Percentiles rank a stretch among this genome's conserved stretches.
phyloP scores from a whole-genome alignment of 2,113 vertebrate genomes.

The Cinclus cinclus region DNA sequence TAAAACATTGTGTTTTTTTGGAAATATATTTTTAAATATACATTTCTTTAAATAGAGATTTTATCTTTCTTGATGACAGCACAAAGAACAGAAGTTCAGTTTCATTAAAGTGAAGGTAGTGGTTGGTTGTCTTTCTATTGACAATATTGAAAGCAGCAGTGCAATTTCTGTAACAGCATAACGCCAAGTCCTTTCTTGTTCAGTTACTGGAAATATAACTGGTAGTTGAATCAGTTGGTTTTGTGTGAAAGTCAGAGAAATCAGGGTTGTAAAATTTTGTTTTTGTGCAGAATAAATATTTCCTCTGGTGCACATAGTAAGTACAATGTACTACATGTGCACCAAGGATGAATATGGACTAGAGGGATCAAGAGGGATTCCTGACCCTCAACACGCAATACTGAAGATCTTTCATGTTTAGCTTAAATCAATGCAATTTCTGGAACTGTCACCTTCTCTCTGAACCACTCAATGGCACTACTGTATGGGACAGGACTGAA shows the following conservation, averaged over 20 bases:
- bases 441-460: neutral
- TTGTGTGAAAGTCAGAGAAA: neutral
- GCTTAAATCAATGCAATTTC: neutral
- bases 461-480: neutral
- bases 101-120: neutral
- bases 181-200: neutral
- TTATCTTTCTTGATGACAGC: neutral
- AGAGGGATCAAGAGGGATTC: neutral
- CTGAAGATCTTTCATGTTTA: neutral
- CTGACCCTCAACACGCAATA: accelerated
- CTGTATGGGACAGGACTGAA: neutral
- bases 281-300: neutral
- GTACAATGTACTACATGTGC: neutral
- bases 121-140: neutral
- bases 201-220: neutral
- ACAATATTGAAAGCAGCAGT: neutral
- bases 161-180: neutral
- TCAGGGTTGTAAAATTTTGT: neutral
- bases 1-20: neutral
- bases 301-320: neutral
- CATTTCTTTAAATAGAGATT: neutral
- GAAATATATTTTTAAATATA: neutral
- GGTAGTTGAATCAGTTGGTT: neutral
- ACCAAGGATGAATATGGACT: neutral
- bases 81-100: neutral